phyloP scores from a whole-genome alignment of 2,888 invertebrate species.

The Liodrosophila aerea region DNA sequence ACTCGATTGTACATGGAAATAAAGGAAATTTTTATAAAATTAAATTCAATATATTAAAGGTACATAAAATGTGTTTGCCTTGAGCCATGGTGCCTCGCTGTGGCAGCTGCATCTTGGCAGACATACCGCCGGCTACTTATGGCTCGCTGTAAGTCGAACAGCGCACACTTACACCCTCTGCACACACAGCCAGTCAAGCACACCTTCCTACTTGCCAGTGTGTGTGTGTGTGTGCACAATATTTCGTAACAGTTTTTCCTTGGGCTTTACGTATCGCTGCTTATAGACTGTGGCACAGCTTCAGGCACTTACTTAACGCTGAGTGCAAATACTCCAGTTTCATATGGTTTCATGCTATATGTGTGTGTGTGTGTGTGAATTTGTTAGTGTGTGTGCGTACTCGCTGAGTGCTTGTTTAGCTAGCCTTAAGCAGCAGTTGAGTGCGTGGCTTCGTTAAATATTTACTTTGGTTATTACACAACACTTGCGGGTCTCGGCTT shows the following conservation, averaged over 20 bases:
- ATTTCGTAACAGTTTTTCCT: slow-evolving; percentile 56
- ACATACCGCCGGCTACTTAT: slow-evolving; percentile 67
- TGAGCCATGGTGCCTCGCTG: not conserved
- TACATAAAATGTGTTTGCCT: too few relatives aligned
- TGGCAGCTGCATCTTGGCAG: slow-evolving; percentile 19
- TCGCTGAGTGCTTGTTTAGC: slow-evolving; percentile 57
- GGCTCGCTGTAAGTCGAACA: slow-evolving; percentile 40
- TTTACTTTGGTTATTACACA: slow-evolving; percentile 45
- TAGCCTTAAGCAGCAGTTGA: slow-evolving; percentile 40
- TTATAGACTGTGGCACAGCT: slow-evolving; percentile 70
- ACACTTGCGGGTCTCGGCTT: slow-evolving; percentile 9
- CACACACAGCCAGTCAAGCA: too few relatives aligned
- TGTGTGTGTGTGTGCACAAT: slow-evolving; percentile 33
- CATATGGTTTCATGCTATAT: slow-evolving; percentile 1
- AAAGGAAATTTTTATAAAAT: too few relatives aligned
- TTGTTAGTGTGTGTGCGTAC: slow-evolving; percentile 18
- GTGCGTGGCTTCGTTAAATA: slow-evolving; percentile 64
- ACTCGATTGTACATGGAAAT: too few relatives aligned
- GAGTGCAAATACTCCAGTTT: slow-evolving; percentile 52
- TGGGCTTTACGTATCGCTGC: slow-evolving; percentile 60
- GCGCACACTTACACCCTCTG: not conserved
- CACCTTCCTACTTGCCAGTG: slow-evolving; percentile 7
- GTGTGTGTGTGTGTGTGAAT: not conserved
- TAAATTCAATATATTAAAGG: too few relatives aligned
- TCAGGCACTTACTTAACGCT: slow-evolving; percentile 69